These are phyloP conservation scores for Hydropsyche tenuis DNA, from an alignment of 1,140 invertebrate genomes.

Conservation along the genomic window DNA sequence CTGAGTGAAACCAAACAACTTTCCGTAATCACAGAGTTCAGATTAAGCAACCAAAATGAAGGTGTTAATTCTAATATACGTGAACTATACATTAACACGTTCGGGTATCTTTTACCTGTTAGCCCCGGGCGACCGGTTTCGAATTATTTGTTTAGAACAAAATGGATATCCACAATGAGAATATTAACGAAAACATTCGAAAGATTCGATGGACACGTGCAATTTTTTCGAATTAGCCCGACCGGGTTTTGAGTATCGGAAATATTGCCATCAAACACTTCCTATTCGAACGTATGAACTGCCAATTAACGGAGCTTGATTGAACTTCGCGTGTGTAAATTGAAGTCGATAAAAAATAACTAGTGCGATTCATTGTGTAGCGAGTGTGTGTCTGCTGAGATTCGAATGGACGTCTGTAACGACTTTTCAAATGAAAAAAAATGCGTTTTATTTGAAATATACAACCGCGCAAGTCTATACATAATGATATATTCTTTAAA, in stretches of 20 bases:
- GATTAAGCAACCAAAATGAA: conserved; percentile 48
- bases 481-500: too few species aligned
- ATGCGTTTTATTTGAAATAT: too few species aligned
- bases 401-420: background rate
- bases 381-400: background rate
- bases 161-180: too few species aligned
- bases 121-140: conserved; percentile 31
- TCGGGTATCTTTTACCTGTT: conserved; percentile 35
- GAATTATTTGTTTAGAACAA: conserved; percentile 34
- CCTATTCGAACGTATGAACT: background rate
- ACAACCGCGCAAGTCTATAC: too few species aligned
- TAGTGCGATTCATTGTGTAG: conserved; percentile 1
- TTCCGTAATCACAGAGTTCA: conserved; percentile 39
- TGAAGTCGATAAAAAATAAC: background rate
- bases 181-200: too few species aligned
- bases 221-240: too few species aligned
- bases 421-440: too few species aligned
- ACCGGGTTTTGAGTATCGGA: too few species aligned
- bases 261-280: too few species aligned
- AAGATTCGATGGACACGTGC: too few species aligned
- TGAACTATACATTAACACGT: conserved; percentile 45
- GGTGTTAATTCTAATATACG: conserved; percentile 47
- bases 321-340: conserved; percentile 12
- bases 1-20: conserved; percentile 17
- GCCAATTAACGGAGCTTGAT: conserved; percentile 11